Evolutionary conservation across 2,888 invertebrate genomes (phyloP).

Genomic region (Drosophila eohydei): DNA sequence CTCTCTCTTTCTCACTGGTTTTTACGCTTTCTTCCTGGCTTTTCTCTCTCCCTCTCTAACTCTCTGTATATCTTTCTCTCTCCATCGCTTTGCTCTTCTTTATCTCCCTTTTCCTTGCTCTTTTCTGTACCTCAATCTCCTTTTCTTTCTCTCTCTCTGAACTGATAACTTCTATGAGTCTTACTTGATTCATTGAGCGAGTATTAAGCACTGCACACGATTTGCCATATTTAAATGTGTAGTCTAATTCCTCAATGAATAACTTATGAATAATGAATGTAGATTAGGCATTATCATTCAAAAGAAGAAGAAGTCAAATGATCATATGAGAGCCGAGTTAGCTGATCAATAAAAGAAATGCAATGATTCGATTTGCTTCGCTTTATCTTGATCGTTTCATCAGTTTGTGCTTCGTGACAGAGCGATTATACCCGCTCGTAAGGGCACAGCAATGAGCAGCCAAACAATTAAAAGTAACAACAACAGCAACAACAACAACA

Average conservation of each 20-base stretch:
- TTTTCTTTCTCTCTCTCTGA: too few species aligned
- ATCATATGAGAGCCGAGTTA: background rate
- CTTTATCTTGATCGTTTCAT: background rate
- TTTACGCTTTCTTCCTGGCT: too few species aligned
- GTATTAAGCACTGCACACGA: too few species aligned
- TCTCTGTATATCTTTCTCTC: too few species aligned
- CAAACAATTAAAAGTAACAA: conserved; percentile 65
- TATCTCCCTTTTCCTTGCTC: too few species aligned
- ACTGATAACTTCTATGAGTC: too few species aligned
- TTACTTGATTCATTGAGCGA: too few species aligned
- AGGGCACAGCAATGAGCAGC: conserved; percentile 32
- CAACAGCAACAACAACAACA: conserved; percentile 26
- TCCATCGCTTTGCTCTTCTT: too few species aligned
- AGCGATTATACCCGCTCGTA: background rate
- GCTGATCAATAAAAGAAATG: background rate
- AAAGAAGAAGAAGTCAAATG: background rate
- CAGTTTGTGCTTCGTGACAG: background rate
- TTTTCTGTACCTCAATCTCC: too few species aligned
- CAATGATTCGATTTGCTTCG: background rate
- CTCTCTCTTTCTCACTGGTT: too few species aligned
- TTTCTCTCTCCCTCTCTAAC: too few species aligned
- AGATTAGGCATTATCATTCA: background rate
- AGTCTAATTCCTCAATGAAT: background rate
- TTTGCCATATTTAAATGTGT: too few species aligned
- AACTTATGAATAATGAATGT: background rate